Conservation (phyloP, 2,797 vertebrate species). For the Etheostoma nigrum region DNA sequence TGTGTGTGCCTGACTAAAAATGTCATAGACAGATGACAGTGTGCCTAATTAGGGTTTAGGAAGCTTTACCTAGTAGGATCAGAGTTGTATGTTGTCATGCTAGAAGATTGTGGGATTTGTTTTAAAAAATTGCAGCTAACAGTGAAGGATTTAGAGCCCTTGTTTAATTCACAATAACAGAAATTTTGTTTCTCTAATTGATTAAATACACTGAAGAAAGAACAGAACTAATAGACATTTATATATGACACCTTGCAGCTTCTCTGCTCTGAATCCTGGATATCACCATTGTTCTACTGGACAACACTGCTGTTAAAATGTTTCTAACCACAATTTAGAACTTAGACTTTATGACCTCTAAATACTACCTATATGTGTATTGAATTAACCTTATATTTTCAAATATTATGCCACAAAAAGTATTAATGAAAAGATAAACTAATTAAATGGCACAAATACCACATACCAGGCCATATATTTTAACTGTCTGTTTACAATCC, state of each 20-base stretch:
- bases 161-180: not conserved
- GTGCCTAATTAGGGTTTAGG: not conserved
- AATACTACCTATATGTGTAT: not conserved
- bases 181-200: not conserved
- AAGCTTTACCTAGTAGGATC: not conserved
- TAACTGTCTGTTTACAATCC: not conserved
- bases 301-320: not conserved
- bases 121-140: not conserved
- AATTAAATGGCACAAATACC: not conserved
- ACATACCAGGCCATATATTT: not conserved
- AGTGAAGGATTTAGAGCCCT: not conserved
- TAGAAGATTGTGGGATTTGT: not conserved
- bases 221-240: not conserved
- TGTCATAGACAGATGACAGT: not conserved
- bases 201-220: slow-evolving; percentile 1
- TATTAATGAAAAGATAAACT: not conserved
- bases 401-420: not conserved
- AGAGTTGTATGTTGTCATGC: not conserved
- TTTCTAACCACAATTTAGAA: slow-evolving; percentile 4
- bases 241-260: not conserved
- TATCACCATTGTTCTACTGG: not conserved
- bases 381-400: not conserved
- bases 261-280: not conserved
- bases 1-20: slow-evolving; percentile 2
- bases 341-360: not conserved